phyloP scores from a whole-genome alignment of 2,113 vertebrate species.

The Chaetops frenatus region DNA sequence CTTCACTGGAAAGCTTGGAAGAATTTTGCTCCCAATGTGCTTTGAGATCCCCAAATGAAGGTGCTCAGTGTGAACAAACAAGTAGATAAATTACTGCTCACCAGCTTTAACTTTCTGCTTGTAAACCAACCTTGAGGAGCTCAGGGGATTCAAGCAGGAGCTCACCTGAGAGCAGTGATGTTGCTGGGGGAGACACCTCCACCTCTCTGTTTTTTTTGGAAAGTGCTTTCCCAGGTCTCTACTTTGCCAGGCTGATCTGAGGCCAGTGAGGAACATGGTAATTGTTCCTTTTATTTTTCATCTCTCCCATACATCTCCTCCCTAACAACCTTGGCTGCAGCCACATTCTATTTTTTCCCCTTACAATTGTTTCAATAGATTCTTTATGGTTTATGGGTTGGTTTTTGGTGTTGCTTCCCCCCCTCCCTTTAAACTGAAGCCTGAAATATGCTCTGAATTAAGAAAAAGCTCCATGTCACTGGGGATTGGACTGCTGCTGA shows the following conservation, averaged over 20 bases:
- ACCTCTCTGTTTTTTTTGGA: not conserved
- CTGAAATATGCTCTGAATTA: conserved; percentile 72
- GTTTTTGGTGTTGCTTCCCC: not conserved
- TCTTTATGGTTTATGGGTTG: conserved; percentile 56
- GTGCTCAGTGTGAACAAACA: not conserved
- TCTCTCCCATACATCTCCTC: not conserved
- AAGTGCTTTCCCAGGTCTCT: not conserved
- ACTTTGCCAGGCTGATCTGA: not conserved
- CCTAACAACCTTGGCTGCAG: not conserved
- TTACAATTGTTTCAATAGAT: conserved; percentile 55
- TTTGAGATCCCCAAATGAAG: not conserved
- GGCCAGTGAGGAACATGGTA: not conserved
- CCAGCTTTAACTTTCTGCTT: not conserved
- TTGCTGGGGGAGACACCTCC: not conserved
- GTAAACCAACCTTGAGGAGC: not conserved
- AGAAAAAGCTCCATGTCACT: conserved; percentile 54
- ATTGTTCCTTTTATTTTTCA: not conserved
- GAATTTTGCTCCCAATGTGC: not conserved
- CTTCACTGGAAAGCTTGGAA: not conserved
- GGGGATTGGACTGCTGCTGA: conserved; percentile 60
- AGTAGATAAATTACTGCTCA: not conserved
- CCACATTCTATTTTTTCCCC: conserved; percentile 12
- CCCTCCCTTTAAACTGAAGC: not conserved
- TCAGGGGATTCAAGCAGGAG: not conserved
- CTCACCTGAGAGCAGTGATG: not conserved